Base-by-base conservation (phyloP, 2,113 vertebrate genomes). In the Anguilla rostrata region DNA sequence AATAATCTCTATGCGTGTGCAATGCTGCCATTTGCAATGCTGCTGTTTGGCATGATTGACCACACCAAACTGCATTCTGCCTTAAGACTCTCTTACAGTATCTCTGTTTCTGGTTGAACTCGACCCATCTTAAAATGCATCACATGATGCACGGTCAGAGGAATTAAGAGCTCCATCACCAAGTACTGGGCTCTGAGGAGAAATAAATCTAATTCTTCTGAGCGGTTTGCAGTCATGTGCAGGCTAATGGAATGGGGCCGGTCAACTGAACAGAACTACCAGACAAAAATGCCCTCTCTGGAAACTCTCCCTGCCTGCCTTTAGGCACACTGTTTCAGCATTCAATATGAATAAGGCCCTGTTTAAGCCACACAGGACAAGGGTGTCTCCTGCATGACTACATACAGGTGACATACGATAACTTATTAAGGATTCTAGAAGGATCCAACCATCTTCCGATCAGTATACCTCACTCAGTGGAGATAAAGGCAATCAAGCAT, bases 181-280 rank as follows among this genome's bases (percentile, higher is more conserved):
- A 75, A 11, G 9, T 12, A 12, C n/a, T n/a, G 20, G 26, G 71
- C 71, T 75, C n/a, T 75, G 4, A 11, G 11, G n/a, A 34, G 71
- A 34, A 75, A 75, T 14, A 75, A 75, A 75, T 75, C 71, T 75
- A 75, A 75, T 75, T 75, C 63, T n/a, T n/a, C 71, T 75, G 26
- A 75, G 71, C 26, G 26, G 20, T 71, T n/a, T n/a, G 2, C 26
- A 71, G 63, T 71, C 63, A 75, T 12, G 71, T 75, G 71, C 71
- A 12, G 34, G 71, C 71, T 75, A 75, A 75, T 75, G n/a, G 71
- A 75, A 75, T 34, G 26, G 71, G 71, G 71, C 29, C 12, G 71
- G 71, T 75, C 29, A 75, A 34, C 71, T 75, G 71, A 75, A 3
- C 71, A 75, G n/a, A n/a, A 12, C 71, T 75, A 26, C n/a, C 29